These are phyloP conservation scores for Ursus arctos DNA, from an alignment of 2,113 vertebrate species.

Conservation along the genomic window DNA sequence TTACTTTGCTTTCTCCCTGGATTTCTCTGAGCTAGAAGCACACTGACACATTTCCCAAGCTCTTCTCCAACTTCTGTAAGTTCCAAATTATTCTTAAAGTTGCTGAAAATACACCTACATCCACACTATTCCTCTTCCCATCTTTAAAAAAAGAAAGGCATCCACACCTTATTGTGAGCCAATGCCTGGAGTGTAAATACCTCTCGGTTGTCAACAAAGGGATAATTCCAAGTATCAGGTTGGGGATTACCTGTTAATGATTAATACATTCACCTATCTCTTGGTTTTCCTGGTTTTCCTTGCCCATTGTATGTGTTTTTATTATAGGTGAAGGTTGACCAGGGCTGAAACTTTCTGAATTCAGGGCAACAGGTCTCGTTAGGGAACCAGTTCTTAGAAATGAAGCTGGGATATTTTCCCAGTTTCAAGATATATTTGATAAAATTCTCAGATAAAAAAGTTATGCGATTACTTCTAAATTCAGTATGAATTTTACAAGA, in stretches of 20 bases:
- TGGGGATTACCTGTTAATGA: conserved; percentile 1
- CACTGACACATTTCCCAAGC: background rate
- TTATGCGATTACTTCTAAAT: background rate
- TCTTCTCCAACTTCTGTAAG: background rate
- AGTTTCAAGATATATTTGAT: background rate
- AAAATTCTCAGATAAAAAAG: background rate
- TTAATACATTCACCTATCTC: background rate
- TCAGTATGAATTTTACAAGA: background rate
- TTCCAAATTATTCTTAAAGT: background rate
- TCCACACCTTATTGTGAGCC: background rate
- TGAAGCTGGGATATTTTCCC: background rate
- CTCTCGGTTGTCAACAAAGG: background rate
- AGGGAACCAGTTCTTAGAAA: background rate
- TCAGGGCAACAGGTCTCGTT: background rate
- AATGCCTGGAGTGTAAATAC: background rate
- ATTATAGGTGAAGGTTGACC: background rate
- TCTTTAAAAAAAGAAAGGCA: background rate
- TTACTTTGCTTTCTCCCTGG: background rate
- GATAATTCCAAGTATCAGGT: conserved; percentile 16
- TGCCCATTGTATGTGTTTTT: background rate
- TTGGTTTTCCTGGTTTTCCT: background rate
- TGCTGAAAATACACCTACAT: background rate
- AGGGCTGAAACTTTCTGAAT: background rate
- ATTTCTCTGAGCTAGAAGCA: background rate
- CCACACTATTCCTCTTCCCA: background rate